Evolutionary conservation across 2,797 vertebrate species (phyloP), one percentile per base, ranked within the genome.

Genomic region (Malurus leucopterus): DNA sequence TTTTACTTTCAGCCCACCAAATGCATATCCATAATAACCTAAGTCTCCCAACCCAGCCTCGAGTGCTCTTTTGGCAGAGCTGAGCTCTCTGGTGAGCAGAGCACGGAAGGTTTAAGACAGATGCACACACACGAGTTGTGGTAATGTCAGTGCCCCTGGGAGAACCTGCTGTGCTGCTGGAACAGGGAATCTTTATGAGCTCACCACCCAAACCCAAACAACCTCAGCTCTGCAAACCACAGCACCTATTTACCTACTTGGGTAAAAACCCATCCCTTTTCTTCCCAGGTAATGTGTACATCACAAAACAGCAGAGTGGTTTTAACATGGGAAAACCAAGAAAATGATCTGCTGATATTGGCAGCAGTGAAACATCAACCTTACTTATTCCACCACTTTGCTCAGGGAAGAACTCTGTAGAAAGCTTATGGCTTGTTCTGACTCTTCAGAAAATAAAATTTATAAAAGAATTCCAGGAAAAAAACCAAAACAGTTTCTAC

Each of bases 111-210:
- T 91, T 65, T 76, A 87, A 70, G 81, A 80, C 53, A 90, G 86
- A 93, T 73, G 86, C 79, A 72, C 69, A 69, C 58, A 78, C n/a
- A 73, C 36, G 24, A 53, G 77, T 92, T 92, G 76, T 7, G 75
- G 89, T 87, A 96, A 96, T 95, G 91, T 95, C 91, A 96, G 88
- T 21, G 73, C 94, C 89, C 17, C 21, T 54, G 93, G 95, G 96
- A 94, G 76, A 86, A 72, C 67, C 92, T 89, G 69, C 86, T 92
- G 41, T 29, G 59, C 91, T 87, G 83, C 89, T 88, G 69, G 67
- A 95, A 80, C 79, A 88, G 91, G 81, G 46, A 47, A 44, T 51
- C 64, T 90, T 93, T 43, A 68, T 57, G 81, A 95, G 81, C 84
- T 89, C 90, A 84, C 14, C 83, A 90, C 76, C 75, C 83, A 91